Percentiles rank a stretch among this genome's conserved stretches.
Evolutionary conservation across 2,113 vertebrate species (phyloP).

Genomic region (Bothrops jararaca): DNA sequence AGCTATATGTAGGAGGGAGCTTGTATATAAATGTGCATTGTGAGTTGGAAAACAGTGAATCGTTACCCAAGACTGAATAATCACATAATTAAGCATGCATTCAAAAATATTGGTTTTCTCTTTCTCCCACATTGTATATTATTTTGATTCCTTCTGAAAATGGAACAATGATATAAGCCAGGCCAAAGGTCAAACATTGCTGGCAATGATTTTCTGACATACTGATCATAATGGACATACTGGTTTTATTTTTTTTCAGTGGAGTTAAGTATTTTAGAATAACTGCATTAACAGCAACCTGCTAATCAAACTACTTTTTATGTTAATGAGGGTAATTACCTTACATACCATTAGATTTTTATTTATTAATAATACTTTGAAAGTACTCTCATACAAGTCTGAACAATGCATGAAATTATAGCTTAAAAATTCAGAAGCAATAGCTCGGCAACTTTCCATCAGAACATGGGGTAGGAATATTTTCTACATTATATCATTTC

Average conservation of each 20-base stretch:
- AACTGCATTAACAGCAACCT: not conserved
- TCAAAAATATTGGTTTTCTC: not conserved
- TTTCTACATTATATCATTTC: not conserved
- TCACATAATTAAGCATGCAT: not conserved
- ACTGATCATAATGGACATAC: not conserved
- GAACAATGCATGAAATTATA: not conserved
- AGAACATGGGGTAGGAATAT: not conserved
- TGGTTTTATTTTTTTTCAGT: not conserved
- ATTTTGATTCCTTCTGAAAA: not conserved
- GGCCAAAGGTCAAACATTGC: not conserved
- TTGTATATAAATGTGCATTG: not conserved
- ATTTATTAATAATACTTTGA: not conserved
- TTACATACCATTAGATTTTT: not conserved
- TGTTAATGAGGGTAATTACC: not conserved
- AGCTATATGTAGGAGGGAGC: not conserved
- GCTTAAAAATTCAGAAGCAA: not conserved
- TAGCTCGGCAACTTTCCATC: not conserved
- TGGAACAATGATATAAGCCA: not conserved
- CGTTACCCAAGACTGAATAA: not conserved
- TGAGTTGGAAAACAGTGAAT: not conserved
- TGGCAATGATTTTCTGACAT: not conserved
- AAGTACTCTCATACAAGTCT: not conserved
- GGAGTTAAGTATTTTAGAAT: slow-evolving; percentile 4
- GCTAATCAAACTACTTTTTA: not conserved
- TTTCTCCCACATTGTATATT: not conserved